Evolutionary conservation across 2,888 invertebrate species (phyloP), one percentile per base, ranked within the genome.

Genomic region (Actias luna): DNA sequence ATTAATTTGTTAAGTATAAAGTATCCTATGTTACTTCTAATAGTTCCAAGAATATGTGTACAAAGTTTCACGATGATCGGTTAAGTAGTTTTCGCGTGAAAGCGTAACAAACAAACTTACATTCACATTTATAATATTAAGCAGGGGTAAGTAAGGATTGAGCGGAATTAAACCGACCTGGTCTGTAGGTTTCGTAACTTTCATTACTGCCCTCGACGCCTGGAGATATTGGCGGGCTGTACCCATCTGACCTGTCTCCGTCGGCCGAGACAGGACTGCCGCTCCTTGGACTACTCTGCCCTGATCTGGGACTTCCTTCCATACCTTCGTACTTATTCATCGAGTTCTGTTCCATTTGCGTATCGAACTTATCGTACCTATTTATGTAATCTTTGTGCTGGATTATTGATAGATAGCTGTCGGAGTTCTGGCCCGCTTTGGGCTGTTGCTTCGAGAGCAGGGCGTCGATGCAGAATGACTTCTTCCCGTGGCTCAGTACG

Each of bases 401-500:
- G 0, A 92, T 87, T 4, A 89, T 72, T 0, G 84, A 83, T 22
- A 92, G 52, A 63, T 63, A 63, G 2, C 60, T 52, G 16, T 63
- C 63, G 12, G 50, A 35, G 18, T 62, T 57, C 14, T 62, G 61
- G 7, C 27, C 90, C 16, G 67, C 74, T 31, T 84, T 88, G 10
- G 78, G 82, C 58, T 83, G 74, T 14, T 88, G 86, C 61, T 95
- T 94, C 0, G 97, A 97, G 2, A 98, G 86, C 2, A 98, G 85
- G 0, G 98, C 98, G 78, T 98, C 98, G 70, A 98, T 98, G 80
- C 98, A 97, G 80, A 98, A 98, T 0, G 98, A 97, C 61, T 96
- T 96, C 70, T 95, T 95, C 0, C 71, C 76, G 50, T 84, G 86
- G 59, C 80, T 86, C 0, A 93, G 31, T 0, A 88, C 82, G 0